Percentiles rank a stretch among this genome's conserved stretches.
These are phyloP conservation scores for Turdus rufiventris DNA, from an alignment of 2,113 vertebrate species.

Conservation along the genomic window DNA sequence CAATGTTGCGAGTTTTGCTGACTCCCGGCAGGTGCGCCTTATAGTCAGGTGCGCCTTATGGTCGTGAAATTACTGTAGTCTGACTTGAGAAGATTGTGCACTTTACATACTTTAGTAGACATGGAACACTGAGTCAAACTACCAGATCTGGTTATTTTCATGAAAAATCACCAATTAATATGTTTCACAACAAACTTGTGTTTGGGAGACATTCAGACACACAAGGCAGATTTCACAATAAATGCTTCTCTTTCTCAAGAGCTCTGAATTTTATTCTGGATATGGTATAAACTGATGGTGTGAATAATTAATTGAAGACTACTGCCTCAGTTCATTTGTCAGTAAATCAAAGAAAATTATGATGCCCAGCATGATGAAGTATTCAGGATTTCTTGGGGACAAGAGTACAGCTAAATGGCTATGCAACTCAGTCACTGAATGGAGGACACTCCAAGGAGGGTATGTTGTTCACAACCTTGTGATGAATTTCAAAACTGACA, in stretches of 20 bases:
- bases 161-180: neutral
- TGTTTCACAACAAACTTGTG: neutral
- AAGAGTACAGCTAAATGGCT: neutral
- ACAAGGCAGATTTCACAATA: neutral
- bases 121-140: fast-evolving
- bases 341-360: neutral
- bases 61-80: no score
- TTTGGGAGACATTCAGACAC: neutral
- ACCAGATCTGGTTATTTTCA: neutral
- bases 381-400: neutral
- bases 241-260: neutral
- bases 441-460: neutral
- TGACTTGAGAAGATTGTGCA: neutral
- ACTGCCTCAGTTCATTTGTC: neutral
- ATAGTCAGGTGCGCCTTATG: no score
- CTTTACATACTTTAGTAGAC: neutral
- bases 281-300: neutral
- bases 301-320: neutral
- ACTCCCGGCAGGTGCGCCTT: no score
- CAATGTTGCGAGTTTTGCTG: no score
- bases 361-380: neutral
- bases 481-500: neutral
- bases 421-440: neutral
- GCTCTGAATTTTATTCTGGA: neutral
- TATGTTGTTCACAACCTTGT: neutral